Percentiles rank a stretch among this genome's conserved stretches.
Conservation (phyloP, 1,140 invertebrate genomes). For the Saccostrea glomerata region DNA sequence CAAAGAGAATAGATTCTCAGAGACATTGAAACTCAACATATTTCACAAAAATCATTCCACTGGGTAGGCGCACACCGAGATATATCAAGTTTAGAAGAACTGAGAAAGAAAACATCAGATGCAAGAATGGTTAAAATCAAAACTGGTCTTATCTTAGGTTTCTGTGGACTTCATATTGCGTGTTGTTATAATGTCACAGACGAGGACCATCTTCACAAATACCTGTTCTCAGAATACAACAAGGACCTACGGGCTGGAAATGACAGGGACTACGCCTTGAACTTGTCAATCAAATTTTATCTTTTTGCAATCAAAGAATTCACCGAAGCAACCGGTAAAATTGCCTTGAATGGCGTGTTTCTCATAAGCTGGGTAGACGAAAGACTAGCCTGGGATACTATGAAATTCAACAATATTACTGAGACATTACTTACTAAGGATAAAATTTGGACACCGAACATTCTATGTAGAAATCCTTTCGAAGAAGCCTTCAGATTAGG, state of each 20-base stretch:
- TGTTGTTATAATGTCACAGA: background rate
- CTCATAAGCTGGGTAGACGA: background rate
- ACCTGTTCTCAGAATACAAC: background rate
- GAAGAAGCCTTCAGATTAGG: background rate
- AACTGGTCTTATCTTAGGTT: too few relatives aligned
- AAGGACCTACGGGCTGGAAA: background rate
- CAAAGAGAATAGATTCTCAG: too few relatives aligned
- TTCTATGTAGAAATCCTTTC: conserved; percentile 3
- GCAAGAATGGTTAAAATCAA: too few relatives aligned
- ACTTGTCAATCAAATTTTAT: background rate
- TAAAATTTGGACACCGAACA: conserved; percentile 19
- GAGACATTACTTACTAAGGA: background rate
- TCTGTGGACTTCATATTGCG: too few relatives aligned
- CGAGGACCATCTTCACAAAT: conserved; percentile 14
- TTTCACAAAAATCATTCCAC: too few relatives aligned
- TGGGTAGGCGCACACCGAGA: too few relatives aligned
- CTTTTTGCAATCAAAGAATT: conserved; percentile 20
- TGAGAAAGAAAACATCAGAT: too few relatives aligned
- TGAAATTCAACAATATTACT: background rate
- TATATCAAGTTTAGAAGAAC: too few relatives aligned
- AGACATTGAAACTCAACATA: too few relatives aligned
- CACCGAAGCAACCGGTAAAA: background rate
- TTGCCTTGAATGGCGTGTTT: conserved; percentile 31
- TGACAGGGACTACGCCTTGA: background rate
- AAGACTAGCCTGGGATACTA: background rate